Percentiles rank a stretch among this genome's conserved stretches.
Evolutionary conservation across 2,888 invertebrate genomes (phyloP).

Genomic region (Pantelozetes paolii): DNA sequence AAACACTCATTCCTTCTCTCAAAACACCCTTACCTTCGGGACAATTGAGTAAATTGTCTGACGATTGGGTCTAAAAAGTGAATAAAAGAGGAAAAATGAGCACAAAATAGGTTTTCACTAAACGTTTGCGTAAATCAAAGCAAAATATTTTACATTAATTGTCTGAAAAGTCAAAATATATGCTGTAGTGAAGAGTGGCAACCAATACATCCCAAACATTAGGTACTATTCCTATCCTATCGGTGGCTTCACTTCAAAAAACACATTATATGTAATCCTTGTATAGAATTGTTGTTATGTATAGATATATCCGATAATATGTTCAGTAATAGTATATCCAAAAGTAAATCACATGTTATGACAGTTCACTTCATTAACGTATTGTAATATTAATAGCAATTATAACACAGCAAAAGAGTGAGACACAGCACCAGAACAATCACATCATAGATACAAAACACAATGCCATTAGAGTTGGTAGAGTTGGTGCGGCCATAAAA

Average conservation of each 20-base stretch:
- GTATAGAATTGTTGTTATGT: neutral
- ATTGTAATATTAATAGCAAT: neutral
- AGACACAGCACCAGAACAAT: neutral
- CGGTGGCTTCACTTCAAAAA: neutral
- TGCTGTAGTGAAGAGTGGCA: neutral
- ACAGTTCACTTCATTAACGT: too few relatives aligned
- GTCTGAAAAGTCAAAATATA: constrained; percentile 1
- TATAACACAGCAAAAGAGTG: neutral
- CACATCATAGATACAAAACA: constrained; percentile 6
- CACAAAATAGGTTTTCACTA: neutral
- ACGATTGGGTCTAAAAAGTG: constrained; percentile 9
- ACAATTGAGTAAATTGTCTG: constrained; percentile 41
- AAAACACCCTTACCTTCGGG: constrained; percentile 36
- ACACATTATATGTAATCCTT: neutral
- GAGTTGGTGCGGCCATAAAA: constrained; percentile 6
- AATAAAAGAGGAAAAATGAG: neutral
- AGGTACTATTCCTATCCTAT: too few relatives aligned
- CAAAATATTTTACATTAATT: neutral
- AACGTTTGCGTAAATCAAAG: neutral
- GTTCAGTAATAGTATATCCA: constrained; percentile 11
- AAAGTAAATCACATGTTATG: neutral
- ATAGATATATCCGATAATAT: neutral
- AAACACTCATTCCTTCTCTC: neutral
- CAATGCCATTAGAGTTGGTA: constrained; percentile 6
- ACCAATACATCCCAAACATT: neutral